These are phyloP conservation scores for Scophthalmus maximus DNA, from an alignment of 2,113 vertebrate species.

Conservation along the genomic window DNA sequence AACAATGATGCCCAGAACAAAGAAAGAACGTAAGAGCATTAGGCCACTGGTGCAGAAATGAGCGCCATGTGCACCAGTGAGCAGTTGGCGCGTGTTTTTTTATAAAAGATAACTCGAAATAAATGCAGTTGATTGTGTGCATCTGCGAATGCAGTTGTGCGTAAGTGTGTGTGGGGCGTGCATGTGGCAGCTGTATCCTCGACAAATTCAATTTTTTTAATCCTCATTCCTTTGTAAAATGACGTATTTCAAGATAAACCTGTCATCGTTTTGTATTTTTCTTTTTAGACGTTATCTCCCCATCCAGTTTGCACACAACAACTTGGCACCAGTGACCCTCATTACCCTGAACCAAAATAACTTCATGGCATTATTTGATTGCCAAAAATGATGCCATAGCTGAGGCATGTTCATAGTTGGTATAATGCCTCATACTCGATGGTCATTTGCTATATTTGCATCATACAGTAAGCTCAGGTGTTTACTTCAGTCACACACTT, in stretches of 20 bases:
- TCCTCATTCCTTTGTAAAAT: slow-evolving; percentile 35
- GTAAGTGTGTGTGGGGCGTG: slow-evolving; percentile 4
- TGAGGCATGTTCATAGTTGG: slow-evolving; percentile 45
- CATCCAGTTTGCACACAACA: slow-evolving; percentile 31
- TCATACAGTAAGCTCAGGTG: slow-evolving; percentile 64
- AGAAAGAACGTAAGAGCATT: slow-evolving; percentile 71
- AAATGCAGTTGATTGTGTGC: slow-evolving; percentile 42
- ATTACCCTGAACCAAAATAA: slow-evolving; percentile 20
- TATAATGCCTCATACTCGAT: slow-evolving; percentile 9
- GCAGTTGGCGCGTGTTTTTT: slow-evolving; percentile 52
- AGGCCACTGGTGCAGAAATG: slow-evolving; percentile 69
- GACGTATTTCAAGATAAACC: slow-evolving; percentile 60
- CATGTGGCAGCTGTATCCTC: slow-evolving; percentile 6
- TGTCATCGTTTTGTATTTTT: slow-evolving; percentile 30
- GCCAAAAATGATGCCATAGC: slow-evolving; percentile 44
- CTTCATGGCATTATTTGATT: slow-evolving; percentile 37
- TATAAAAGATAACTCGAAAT: slow-evolving; percentile 47
- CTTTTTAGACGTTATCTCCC: neutral
- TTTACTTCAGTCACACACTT: slow-evolving; percentile 58
- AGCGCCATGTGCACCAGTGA: slow-evolving; percentile 57
- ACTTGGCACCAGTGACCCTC: slow-evolving; percentile 25
- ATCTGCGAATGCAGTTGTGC: slow-evolving; percentile 18
- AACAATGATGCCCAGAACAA: slow-evolving; percentile 76
- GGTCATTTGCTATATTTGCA: slow-evolving; percentile 59
- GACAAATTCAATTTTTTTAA: slow-evolving; percentile 41